Percentiles rank a stretch among this genome's conserved stretches.
These are phyloP conservation scores for Trilocha varians DNA, from an alignment of 2,888 invertebrate genomes.

Conservation along the genomic window DNA sequence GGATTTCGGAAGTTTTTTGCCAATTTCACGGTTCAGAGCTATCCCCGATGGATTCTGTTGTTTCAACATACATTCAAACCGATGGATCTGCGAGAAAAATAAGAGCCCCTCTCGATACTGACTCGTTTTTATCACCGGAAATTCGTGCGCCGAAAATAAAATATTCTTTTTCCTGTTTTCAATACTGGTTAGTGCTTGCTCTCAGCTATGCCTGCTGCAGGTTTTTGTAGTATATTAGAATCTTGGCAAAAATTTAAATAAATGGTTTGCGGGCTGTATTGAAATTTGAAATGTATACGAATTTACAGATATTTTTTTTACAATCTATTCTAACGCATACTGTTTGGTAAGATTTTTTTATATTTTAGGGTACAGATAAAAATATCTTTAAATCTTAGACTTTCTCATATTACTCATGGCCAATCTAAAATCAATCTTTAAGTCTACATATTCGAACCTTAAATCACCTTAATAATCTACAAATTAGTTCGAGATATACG, in stretches of 20 bases:
- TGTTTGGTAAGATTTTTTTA: no score
- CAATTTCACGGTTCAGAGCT: conserved; percentile 61
- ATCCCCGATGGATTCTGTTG: conserved; percentile 49
- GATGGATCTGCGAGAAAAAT: not conserved
- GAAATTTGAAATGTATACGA: not conserved
- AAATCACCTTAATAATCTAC: not conserved
- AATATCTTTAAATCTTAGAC: no score
- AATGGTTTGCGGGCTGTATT: no score
- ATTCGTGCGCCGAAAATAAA: not conserved
- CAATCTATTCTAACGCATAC: no score
- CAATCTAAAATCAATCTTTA: no score
- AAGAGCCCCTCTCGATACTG: not conserved
- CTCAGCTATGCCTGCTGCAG: not conserved
- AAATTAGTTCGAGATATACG: not conserved
- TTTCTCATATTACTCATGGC: no score
- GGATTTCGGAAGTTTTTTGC: conserved; percentile 64
- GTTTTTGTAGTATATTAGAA: not conserved
- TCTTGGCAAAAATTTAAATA: not conserved
- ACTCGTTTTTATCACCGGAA: not conserved
- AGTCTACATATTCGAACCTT: no score
- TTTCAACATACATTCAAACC: conserved; percentile 31
- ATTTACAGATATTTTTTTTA: no score
- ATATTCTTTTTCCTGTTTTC: not conserved
- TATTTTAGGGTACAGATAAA: no score
- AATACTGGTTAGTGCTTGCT: not conserved